Evolutionary conservation across 2,888 invertebrate genomes (phyloP).

Genomic region (Thelaira solivaga): DNA sequence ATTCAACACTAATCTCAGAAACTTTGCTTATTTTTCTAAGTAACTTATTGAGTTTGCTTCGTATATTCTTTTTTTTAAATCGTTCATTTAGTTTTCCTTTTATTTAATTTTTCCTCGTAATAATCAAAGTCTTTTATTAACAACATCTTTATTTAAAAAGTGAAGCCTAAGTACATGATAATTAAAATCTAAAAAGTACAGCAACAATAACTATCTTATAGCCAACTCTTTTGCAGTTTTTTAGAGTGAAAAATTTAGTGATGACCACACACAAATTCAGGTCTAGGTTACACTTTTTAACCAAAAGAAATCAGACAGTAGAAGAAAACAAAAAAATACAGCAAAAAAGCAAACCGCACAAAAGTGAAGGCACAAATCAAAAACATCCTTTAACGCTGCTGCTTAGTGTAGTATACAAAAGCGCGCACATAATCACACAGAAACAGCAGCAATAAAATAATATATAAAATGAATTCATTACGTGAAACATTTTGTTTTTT

Average conservation of each 20-base stretch:
- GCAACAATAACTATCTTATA: background rate
- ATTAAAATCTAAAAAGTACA: background rate
- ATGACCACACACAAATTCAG: constrained; percentile 45
- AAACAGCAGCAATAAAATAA: constrained; percentile 21
- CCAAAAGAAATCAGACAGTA: constrained; percentile 47
- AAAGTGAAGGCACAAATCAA: constrained; percentile 42
- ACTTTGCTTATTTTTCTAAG: too few relatives aligned
- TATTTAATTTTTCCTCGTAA: too few relatives aligned
- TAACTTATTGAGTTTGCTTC: too few relatives aligned
- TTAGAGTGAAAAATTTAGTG: constrained; percentile 18
- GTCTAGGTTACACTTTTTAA: constrained; percentile 39
- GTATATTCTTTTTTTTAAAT: too few relatives aligned
- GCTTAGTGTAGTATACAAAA: constrained; percentile 41
- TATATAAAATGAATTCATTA: constrained; percentile 58
- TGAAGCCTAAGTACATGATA: background rate
- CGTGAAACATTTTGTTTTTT: constrained; percentile 43
- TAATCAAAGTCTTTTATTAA: background rate
- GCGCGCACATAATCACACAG: background rate
- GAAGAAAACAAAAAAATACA: background rate
- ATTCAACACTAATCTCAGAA: too few relatives aligned
- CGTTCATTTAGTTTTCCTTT: too few relatives aligned
- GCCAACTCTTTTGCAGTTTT: background rate
- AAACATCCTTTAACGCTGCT: constrained; percentile 45
- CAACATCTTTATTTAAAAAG: too few relatives aligned
- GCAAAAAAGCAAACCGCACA: constrained; percentile 15